Base-by-base conservation (phyloP, 2,113 vertebrate genomes). In the Thalassoma bifasciatum region DNA sequence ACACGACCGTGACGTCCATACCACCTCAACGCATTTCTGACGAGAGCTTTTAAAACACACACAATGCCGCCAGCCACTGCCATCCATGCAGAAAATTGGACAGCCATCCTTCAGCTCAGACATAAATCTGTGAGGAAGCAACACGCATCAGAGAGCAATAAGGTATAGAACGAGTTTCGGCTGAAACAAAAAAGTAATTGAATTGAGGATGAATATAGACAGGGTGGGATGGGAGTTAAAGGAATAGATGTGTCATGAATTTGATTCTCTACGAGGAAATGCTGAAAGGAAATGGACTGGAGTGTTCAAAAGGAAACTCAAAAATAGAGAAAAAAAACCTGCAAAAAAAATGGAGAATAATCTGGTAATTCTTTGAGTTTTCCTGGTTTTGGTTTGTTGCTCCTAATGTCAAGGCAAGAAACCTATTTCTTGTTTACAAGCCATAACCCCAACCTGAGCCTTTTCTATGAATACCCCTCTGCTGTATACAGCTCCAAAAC, bases 61-160 rank as follows among this genome's bases (percentile, higher is more conserved):
- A 73, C 68, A 66, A 77, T 64, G 75, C 83, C 72, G 77, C 75
- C 77, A 72, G 72, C 70, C 70, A 62, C 75, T 23, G 69, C 81
- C 72, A 88, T 81, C 88, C 90, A 91, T 85, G 89, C 90, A 87
- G 89, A 92, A 94, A 93, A 94, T 92, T 89, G 91, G 86, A 92
- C 90, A 90, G 87, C 85, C 86, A 88, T 93, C 87, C 88, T 80
- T 93, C 87, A 90, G 90, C 83, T 72, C 64, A 2, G 73, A 85
- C 89, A 88, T 88, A 90, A 90, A 91, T 91, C 81, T 88, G 67
- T 38, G 65, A 68, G 83, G 71, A 67, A 74, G 87, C 69, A 84
- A 85, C 72, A 88, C 61, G 59, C 66, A 81, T 82, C 56, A 21
- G 79, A 82, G 82, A 84, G 88, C 81, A 85, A 78, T 86, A 81